Evolutionary conservation across 2,888 invertebrate species (phyloP), one percentile per base, ranked within the genome.

Genomic region (Liodrosophila aerea): DNA sequence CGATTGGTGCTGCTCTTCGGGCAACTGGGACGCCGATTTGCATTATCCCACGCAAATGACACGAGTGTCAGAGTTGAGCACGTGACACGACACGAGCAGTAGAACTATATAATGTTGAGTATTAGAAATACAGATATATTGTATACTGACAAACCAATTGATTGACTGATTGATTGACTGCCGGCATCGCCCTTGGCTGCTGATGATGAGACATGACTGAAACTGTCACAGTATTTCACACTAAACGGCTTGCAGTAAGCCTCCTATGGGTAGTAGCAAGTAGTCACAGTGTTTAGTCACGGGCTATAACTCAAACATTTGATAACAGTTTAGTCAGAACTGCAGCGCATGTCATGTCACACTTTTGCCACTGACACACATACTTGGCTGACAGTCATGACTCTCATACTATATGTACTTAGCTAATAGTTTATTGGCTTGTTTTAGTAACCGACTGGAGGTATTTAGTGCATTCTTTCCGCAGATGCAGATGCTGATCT

Each of bases 11-110:
- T 34, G 45, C 41, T 31, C 11, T 29, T 31, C 40, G 34, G 36
- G 49, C 59, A 56, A 34, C 39, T 56, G 54, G 61, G 61, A 33
- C 39, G 41, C 43, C 5, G 15, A 9, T 39, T 39, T 8, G 43
- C 16, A 22, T 5, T 22, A 5, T 30, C 31, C 5, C 15, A 37
- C 13, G 15, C 18, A 22, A 16, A 43, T 51, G 27, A 34, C 44
- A 45, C 15, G 29, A 18, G 33, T 29, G 31, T 18, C 8, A 40
- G 34, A 18, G 49, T 30, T 39, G 30, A n/a, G 9, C n/a, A 7
- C 40, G 50, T 50, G 40, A 41, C 49, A 49, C 46, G 46, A 16
- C 34, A n/a, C 22, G 12, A 45, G 16, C 22, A 22, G 2, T 22
- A 22, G 22, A 22, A 22, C 2, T 22, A 22, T 22, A 22, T 22